These are phyloP conservation scores for Scortum barcoo DNA, from an alignment of 2,113 vertebrate species.

Conservation along the genomic window DNA sequence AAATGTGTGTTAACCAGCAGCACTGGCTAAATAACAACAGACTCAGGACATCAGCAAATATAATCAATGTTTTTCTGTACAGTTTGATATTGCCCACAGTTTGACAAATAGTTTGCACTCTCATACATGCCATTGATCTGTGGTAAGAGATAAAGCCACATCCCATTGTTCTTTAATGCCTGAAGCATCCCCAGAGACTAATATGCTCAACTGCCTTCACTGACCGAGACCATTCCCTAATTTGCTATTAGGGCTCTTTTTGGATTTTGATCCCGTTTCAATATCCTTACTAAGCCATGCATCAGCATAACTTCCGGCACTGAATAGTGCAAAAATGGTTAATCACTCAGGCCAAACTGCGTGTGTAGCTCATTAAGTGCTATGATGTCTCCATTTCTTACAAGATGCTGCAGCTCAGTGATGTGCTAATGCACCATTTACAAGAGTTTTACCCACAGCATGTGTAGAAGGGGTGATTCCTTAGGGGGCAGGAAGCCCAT, in stretches of 20 bases:
- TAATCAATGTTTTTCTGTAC: not conserved
- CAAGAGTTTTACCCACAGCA: conserved; percentile 23
- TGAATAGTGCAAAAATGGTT: conserved; percentile 28
- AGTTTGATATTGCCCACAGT: conserved; percentile 15
- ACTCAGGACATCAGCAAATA: not conserved
- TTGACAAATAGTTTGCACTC: conserved; percentile 38
- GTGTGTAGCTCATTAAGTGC: conserved; percentile 53
- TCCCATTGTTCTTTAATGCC: conserved; percentile 40
- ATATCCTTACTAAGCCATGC: conserved; percentile 9
- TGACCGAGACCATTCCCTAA: conserved; percentile 5
- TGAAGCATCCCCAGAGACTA: conserved; percentile 24
- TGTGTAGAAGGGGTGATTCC: not conserved
- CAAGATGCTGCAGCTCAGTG: not conserved
- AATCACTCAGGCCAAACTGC: conserved; percentile 34
- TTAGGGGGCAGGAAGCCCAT: not conserved
- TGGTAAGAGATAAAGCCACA: conserved; percentile 50
- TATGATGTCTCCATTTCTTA: conserved; percentile 46
- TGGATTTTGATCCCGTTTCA: conserved; percentile 17
- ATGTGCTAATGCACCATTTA: conserved; percentile 26
- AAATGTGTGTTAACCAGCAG: not conserved
- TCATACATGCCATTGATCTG: conserved; percentile 52
- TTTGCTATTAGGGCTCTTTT: conserved; percentile 12
- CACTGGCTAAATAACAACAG: not conserved
- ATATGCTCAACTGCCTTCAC: conserved; percentile 19
- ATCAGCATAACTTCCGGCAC: conserved; percentile 37